Percentiles rank a stretch among this genome's conserved stretches.
phyloP scores from a whole-genome alignment of 2,797 vertebrate genomes.

The Fratercula arctica region DNA sequence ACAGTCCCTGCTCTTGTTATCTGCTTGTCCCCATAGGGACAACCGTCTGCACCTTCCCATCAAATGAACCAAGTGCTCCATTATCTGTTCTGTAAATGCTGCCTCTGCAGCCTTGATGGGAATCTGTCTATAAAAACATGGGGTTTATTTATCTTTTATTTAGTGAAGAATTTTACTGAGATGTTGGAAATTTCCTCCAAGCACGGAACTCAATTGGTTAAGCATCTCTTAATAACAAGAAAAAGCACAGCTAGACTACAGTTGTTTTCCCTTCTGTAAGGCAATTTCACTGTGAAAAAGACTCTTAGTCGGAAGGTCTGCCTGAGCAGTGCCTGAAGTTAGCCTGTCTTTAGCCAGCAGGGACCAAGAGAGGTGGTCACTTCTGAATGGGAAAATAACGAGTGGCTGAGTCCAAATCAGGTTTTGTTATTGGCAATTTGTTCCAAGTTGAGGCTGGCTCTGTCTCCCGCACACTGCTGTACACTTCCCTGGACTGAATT shows the following conservation, averaged over 20 bases:
- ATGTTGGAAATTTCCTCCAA: not conserved
- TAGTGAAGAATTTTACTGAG: not conserved
- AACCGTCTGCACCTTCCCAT: not conserved
- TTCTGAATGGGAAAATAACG: not conserved
- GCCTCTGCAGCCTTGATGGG: not conserved
- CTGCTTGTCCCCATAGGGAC: not conserved
- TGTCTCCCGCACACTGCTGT: not conserved
- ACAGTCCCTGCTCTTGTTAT: not conserved
- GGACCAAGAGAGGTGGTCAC: not conserved
- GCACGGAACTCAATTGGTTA: not conserved
- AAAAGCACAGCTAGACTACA: not conserved
- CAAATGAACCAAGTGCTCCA: not conserved
- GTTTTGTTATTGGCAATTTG: not conserved
- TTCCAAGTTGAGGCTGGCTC: not conserved
- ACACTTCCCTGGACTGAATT: not conserved
- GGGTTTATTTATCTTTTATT: not conserved
- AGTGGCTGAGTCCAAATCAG: not conserved
- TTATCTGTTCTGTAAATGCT: not conserved
- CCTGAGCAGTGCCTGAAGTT: not conserved
- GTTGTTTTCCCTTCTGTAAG: not conserved
- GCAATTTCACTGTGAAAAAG: not conserved
- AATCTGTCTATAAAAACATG: not conserved
- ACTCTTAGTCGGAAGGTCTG: not conserved
- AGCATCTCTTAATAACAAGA: not conserved
- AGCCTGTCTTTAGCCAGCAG: not conserved